phyloP scores from a whole-genome alignment of 2,113 vertebrate genomes.

The Alethe diademata region DNA sequence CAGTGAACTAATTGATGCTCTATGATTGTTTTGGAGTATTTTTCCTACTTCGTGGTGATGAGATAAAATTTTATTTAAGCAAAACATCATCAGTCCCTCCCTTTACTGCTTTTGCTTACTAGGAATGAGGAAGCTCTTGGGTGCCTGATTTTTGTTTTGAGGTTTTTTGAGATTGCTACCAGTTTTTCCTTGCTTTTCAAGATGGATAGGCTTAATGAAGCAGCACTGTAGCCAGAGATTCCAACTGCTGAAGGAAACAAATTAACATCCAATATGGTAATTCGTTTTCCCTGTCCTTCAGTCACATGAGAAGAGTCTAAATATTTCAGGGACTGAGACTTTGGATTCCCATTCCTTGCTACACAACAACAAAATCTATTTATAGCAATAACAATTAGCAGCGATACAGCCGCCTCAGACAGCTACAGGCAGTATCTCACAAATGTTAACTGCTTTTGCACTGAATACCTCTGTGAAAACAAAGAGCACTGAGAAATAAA shows the following conservation, averaged over 20 bases:
- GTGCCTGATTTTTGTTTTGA: not conserved
- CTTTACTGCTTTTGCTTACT: not conserved
- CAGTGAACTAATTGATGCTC: not conserved
- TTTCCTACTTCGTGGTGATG: not conserved
- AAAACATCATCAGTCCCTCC: not conserved
- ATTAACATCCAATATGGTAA: constrained; percentile 35
- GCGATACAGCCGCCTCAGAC: not conserved
- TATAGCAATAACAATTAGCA: constrained; percentile 54
- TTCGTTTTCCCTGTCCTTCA: constrained; percentile 34
- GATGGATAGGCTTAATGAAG: not conserved
- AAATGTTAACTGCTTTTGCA: constrained; percentile 49
- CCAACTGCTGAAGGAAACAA: not conserved
- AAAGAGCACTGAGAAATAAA: constrained; percentile 62
- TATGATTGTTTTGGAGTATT: not conserved
- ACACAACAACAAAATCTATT: constrained; percentile 58
- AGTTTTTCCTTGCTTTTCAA: not conserved
- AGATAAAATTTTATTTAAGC: constrained; percentile 15
- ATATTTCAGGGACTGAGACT: constrained; percentile 32
- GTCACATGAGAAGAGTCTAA: constrained; percentile 19
- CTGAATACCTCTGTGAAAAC: constrained; percentile 60
- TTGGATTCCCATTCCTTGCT: constrained; percentile 29
- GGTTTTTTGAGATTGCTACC: not conserved
- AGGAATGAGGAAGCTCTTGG: not conserved
- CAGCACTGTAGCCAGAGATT: not conserved
- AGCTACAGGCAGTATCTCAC: constrained; percentile 14